Conservation (phyloP, 2,113 vertebrate species). For the Proterorhinus semilunaris region DNA sequence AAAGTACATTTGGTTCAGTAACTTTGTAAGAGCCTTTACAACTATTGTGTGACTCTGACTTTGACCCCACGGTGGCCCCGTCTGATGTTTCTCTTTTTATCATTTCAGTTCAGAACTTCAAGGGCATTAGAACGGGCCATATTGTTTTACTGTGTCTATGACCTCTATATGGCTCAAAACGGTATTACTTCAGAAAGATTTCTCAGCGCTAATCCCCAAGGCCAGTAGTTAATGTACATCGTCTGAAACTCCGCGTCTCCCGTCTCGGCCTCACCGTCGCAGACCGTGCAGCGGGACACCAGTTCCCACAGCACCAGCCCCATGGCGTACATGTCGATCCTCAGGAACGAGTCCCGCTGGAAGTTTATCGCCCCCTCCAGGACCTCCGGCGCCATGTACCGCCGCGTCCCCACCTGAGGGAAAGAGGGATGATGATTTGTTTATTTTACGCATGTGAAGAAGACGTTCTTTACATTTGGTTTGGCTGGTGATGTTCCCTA, state of each 20-base stretch:
- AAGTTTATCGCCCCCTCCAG: conserved; percentile 99
- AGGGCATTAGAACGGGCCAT: too few species aligned
- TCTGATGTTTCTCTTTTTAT: too few species aligned
- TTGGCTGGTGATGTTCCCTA: not conserved
- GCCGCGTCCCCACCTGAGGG: conserved; percentile 90
- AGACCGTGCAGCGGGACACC: conserved; percentile 89
- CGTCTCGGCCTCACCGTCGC: conserved; percentile 81
- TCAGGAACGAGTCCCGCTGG: conserved; percentile 94
- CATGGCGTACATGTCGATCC: conserved; percentile 98
- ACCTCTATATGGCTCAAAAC: too few species aligned
- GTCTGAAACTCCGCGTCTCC: not conserved
- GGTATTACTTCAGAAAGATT: too few species aligned
- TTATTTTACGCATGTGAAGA: not conserved
- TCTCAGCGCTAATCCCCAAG: not conserved
- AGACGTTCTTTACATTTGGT: too few species aligned
- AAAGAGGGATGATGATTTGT: not conserved
- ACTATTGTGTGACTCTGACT: too few species aligned
- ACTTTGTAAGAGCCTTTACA: too few species aligned
- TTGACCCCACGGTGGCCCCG: too few species aligned
- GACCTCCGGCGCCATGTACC: conserved; percentile 98
- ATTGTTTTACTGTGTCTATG: too few species aligned
- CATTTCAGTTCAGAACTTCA: too few species aligned
- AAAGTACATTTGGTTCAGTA: too few species aligned
- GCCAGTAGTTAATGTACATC: too few species aligned
- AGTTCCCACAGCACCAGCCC: conserved; percentile 96